phyloP scores from a whole-genome alignment of 2,797 vertebrate genomes.

The Chrysolophus pictus region DNA sequence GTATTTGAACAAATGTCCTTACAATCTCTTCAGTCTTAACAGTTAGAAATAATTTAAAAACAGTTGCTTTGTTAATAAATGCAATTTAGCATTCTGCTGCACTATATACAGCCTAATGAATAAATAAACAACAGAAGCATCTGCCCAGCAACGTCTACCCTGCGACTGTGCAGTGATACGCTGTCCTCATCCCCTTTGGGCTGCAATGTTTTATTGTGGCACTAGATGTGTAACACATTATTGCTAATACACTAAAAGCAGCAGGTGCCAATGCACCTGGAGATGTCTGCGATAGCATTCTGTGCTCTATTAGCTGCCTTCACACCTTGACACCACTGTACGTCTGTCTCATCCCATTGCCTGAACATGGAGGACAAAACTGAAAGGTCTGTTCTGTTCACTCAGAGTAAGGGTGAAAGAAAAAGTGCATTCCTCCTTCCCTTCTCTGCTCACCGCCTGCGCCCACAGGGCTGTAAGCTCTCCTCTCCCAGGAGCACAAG shows the following conservation, averaged over 20 bases:
- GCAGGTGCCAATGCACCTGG: not conserved
- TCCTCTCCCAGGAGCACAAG: not conserved
- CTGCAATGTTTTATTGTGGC: not conserved
- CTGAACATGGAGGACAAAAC: rapidly evolving
- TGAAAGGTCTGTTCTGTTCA: not conserved
- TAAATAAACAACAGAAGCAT: not conserved
- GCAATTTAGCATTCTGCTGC: not conserved
- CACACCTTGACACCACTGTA: not conserved
- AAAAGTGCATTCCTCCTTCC: rapidly evolving
- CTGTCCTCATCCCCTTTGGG: not conserved
- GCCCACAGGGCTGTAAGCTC: not conserved
- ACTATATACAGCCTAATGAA: rapidly evolving
- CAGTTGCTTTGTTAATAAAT: not conserved
- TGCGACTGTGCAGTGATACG: not conserved
- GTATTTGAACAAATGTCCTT: not conserved
- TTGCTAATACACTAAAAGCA: not conserved
- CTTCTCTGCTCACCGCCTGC: not conserved
- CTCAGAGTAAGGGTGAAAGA: not conserved
- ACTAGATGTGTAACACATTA: not conserved
- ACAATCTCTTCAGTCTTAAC: not conserved
- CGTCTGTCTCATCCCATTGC: not conserved
- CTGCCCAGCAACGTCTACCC: not conserved
- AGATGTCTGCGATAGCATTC: not conserved
- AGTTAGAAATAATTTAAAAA: not conserved
- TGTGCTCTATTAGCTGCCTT: not conserved